A percentile compares a stretch with the other conserved stretches of the same genome.
Evolutionary conservation across 2,113 vertebrate genomes (phyloP).

Genomic region (Cariama cristata): DNA sequence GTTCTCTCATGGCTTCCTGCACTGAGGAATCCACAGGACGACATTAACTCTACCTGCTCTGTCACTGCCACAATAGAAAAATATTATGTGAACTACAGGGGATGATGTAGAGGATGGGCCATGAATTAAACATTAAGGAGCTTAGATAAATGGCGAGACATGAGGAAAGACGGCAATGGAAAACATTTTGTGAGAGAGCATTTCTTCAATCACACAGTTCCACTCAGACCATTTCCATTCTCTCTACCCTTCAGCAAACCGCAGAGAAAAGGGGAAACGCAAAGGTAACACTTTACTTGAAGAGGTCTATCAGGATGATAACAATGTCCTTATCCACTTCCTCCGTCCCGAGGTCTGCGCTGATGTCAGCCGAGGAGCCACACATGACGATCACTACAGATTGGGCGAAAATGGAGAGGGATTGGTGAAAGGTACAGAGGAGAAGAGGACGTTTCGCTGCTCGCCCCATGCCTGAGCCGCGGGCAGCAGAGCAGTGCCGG

Average conservation of each 20-base stretch:
- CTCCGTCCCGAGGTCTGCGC: slow-evolving; percentile 30
- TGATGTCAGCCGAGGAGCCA: slow-evolving; percentile 73
- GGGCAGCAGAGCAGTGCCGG: background rate
- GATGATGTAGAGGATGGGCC: background rate
- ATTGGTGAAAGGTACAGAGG: background rate
- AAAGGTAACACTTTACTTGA: slow-evolving; percentile 84
- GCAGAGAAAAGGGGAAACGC: background rate
- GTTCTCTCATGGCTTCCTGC: background rate
- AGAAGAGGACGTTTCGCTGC: background rate
- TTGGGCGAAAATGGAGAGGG: background rate
- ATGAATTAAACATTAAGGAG: background rate
- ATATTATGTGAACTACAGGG: background rate
- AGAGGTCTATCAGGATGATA: slow-evolving; percentile 90
- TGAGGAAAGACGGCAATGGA: background rate
- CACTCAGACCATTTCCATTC: background rate
- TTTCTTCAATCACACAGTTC: background rate
- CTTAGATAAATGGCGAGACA: background rate
- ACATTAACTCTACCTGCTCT: background rate
- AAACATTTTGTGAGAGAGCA: background rate
- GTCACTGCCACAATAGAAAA: background rate
- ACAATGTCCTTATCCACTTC: slow-evolving; percentile 75
- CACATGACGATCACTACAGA: slow-evolving; percentile 89
- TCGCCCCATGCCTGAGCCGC: background rate
- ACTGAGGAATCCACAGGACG: background rate
- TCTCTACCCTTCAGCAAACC: background rate